Conservation (phyloP, 1,140 invertebrate genomes). For the Pectinophora gossypiella region DNA sequence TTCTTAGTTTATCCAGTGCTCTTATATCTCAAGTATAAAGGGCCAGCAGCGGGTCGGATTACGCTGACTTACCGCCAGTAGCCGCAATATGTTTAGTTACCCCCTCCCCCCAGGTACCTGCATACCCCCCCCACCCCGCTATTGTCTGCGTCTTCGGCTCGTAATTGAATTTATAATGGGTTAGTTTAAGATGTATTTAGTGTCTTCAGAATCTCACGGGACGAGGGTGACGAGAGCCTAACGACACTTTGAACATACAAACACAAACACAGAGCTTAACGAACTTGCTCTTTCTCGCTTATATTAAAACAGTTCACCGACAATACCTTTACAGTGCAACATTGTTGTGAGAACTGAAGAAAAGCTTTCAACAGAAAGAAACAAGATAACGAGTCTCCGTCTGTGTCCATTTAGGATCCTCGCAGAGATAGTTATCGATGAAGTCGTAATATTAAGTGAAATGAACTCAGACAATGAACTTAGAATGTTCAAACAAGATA, state of each 20-base stretch:
- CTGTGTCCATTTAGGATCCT: too few relatives aligned
- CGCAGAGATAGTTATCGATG: too few relatives aligned
- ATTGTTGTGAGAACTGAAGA: too few relatives aligned
- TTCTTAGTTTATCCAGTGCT: conserved; percentile 7
- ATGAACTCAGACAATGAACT: not conserved
- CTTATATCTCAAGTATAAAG: conserved; percentile 24
- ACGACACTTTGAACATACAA: not conserved
- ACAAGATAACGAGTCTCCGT: too few relatives aligned
- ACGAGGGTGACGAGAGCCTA: not conserved
- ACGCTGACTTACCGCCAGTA: conserved; percentile 32
- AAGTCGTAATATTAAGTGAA: not conserved
- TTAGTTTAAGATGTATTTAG: conserved; percentile 55
- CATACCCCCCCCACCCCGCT: conserved; percentile 25
- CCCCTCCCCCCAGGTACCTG: conserved; percentile 13
- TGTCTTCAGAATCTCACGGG: conserved; percentile 23
- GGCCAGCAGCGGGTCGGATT: conserved; percentile 29
- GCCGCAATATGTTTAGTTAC: conserved; percentile 49
- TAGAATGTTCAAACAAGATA: not conserved
- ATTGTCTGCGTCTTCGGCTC: conserved; percentile 56
- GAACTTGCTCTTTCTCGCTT: too few relatives aligned
- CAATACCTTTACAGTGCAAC: too few relatives aligned
- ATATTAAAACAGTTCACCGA: too few relatives aligned
- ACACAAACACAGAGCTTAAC: too few relatives aligned
- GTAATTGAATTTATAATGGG: conserved; percentile 72
- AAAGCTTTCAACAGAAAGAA: too few relatives aligned